A percentile compares a stretch with the other conserved stretches of the same genome.
These are phyloP conservation scores for Darevskia mixta DNA, from an alignment of 2,797 vertebrate genomes.

Conservation along the genomic window DNA sequence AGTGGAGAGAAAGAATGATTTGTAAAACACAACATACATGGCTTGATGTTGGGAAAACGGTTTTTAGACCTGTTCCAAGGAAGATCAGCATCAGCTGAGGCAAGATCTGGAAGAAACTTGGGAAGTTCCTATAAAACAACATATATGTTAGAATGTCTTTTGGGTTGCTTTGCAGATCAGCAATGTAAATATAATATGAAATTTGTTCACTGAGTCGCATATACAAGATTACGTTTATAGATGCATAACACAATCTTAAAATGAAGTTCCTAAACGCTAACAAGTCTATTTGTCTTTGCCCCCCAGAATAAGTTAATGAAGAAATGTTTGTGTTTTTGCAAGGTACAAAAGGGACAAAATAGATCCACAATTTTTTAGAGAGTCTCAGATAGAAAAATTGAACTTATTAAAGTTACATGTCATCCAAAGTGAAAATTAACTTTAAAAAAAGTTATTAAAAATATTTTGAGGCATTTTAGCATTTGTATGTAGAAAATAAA, in stretches of 20 bases:
- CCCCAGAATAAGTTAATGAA: not conserved
- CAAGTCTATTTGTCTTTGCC: not conserved
- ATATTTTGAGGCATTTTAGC: not conserved
- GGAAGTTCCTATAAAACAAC: slow-evolving; percentile 89
- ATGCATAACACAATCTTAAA: not conserved
- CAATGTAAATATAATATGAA: not conserved
- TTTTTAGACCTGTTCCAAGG: slow-evolving; percentile 98
- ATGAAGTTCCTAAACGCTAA: not conserved
- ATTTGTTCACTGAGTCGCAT: not conserved
- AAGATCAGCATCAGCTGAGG: slow-evolving; percentile 94
- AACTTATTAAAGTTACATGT: not conserved
- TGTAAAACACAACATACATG: slow-evolving; percentile 84
- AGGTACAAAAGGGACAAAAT: not conserved
- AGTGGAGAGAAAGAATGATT: slow-evolving; percentile 16
- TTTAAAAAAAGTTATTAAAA: not conserved
- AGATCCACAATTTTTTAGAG: not conserved
- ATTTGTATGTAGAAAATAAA: slow-evolving; percentile 3
- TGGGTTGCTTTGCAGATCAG: slow-evolving; percentile 25
- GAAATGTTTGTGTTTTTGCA: not conserved
- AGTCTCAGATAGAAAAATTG: not conserved
- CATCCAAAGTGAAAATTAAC: not conserved
- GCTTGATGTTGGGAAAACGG: slow-evolving; percentile 98
- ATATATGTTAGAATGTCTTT: slow-evolving; percentile 48
- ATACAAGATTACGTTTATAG: not conserved
- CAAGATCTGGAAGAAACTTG: slow-evolving; percentile 94